Evolutionary conservation across 2,113 vertebrate genomes (phyloP).

Genomic region (Plecturocebus donacophilus): DNA sequence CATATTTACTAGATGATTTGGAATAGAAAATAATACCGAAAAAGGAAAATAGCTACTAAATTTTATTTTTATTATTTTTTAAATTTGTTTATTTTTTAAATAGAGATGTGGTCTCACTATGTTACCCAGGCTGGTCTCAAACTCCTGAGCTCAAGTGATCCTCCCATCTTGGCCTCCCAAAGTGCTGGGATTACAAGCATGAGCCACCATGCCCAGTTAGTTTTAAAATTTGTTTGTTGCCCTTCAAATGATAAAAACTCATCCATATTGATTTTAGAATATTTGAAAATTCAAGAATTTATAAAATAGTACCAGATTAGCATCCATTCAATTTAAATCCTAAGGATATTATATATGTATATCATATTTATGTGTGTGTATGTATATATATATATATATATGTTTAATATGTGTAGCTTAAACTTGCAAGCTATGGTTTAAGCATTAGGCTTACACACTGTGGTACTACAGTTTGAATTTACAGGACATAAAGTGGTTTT

Average conservation of each 20-base stretch:
- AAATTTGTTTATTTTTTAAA: not conserved
- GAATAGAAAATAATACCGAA: not conserved
- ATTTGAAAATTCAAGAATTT: not conserved
- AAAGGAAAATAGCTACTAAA: not conserved
- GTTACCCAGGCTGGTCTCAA: too few relatives aligned
- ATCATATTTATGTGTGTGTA: not conserved
- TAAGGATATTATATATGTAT: not conserved
- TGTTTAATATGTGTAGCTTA: not conserved
- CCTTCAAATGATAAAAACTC: slow-evolving; percentile 24
- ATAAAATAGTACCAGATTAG: not conserved
- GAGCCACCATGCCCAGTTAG: not conserved
- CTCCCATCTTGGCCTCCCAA: too few relatives aligned
- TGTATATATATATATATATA: too few relatives aligned
- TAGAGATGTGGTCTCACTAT: too few relatives aligned
- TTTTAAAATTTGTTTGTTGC: not conserved
- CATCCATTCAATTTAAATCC: not conserved
- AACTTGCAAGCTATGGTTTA: not conserved
- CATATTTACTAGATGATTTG: not conserved
- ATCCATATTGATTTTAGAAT: not conserved
- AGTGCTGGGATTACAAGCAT: too few relatives aligned
- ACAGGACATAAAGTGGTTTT: not conserved
- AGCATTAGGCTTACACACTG: not conserved
- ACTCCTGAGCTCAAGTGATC: too few relatives aligned
- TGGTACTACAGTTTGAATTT: not conserved
- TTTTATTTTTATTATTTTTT: not conserved